Conservation (phyloP, 2,113 vertebrate genomes). For the Nerophis lumbriciformis region DNA sequence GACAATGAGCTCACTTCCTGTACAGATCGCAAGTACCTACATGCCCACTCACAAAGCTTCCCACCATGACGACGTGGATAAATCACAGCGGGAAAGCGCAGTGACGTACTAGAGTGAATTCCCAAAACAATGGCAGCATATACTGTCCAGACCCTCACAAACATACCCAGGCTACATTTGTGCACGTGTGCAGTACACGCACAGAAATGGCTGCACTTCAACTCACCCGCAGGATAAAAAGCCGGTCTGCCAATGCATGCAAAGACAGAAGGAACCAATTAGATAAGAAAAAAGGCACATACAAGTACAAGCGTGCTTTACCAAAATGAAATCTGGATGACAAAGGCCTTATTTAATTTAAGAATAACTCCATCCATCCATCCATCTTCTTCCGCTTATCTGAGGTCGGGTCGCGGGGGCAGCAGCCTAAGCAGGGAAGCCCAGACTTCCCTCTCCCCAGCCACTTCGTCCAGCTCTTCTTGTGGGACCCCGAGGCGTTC, state of each 20-base stretch:
- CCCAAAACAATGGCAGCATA: conserved; percentile 15
- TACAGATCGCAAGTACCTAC: conserved; percentile 1
- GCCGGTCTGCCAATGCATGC: not conserved
- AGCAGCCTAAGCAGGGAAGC: too few species aligned
- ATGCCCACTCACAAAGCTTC: conserved; percentile 20
- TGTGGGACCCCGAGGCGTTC: too few species aligned
- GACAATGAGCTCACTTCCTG: conserved; percentile 42
- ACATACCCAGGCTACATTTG: not conserved
- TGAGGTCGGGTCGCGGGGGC: too few species aligned
- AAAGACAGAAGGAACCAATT: conserved; percentile 3
- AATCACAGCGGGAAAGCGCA: conserved; percentile 9
- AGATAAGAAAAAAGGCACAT: conserved; percentile 1
- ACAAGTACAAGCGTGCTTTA: not conserved
- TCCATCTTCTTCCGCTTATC: too few species aligned
- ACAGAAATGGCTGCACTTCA: not conserved
- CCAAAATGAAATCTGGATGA: too few species aligned
- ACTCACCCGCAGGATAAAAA: conserved; percentile 2
- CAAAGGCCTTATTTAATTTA: too few species aligned
- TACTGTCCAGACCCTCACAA: not conserved
- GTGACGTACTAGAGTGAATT: conserved; percentile 12
- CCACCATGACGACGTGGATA: conserved; percentile 10
- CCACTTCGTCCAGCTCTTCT: too few species aligned
- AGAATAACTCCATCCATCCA: too few species aligned
- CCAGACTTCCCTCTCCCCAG: too few species aligned
- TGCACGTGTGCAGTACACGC: not conserved